These are phyloP conservation scores for Caenorhabditis plicata DNA, from an alignment of 2,888 invertebrate genomes.

Conservation along the genomic window DNA sequence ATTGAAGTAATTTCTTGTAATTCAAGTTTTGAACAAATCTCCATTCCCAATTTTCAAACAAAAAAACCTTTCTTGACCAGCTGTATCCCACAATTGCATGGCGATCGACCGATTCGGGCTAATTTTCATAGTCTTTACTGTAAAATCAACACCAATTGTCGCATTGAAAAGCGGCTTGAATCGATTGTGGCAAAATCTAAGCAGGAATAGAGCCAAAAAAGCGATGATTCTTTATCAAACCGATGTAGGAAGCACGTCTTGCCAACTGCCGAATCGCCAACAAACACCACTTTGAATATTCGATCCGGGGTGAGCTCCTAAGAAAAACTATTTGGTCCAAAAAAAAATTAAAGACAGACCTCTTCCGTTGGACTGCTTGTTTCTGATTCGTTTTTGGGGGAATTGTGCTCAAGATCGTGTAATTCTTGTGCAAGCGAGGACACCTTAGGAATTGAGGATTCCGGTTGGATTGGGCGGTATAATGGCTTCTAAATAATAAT, in stretches of 20 bases:
- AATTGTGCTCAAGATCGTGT: constrained; percentile 9
- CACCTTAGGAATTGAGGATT: constrained; percentile 14
- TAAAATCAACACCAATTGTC: constrained; percentile 71
- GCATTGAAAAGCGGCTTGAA: constrained; percentile 70
- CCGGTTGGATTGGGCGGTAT: constrained; percentile 42
- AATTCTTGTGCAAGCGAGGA: constrained; percentile 28
- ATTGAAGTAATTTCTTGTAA: no score
- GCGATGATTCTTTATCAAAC: constrained; percentile 13
- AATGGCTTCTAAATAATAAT: constrained; percentile 20
- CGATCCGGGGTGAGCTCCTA: constrained; percentile 65
- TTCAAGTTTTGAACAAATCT: no score
- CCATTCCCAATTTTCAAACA: background rate
- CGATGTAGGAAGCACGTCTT: constrained; percentile 71
- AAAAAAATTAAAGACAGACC: no score
- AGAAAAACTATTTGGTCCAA: background rate
- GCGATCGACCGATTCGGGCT: constrained; percentile 65
- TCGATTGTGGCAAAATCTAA: constrained; percentile 68
- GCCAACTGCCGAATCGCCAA: constrained; percentile 71
- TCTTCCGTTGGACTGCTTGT: constrained; percentile 3
- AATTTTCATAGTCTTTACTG: constrained; percentile 67
- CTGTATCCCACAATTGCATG: constrained; percentile 71
- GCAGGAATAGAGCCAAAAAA: background rate
- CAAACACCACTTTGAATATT: constrained; percentile 71
- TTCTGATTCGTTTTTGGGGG: no score
- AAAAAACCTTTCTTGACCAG: constrained; percentile 70